Conservation (phyloP, 2,113 vertebrate species). For the Pseudopipra pipra region DNA sequence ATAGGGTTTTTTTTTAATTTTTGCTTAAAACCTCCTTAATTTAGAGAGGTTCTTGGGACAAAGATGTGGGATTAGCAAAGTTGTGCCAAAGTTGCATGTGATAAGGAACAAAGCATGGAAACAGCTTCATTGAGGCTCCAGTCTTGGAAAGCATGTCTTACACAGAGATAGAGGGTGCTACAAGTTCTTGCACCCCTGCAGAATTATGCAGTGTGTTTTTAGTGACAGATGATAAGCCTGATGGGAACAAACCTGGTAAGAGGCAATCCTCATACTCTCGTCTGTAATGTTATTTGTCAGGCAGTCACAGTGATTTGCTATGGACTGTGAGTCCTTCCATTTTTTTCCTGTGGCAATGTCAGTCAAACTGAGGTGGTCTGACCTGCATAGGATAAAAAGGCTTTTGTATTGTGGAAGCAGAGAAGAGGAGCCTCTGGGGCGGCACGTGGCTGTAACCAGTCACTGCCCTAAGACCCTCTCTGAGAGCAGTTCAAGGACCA, state of each 20-base stretch:
- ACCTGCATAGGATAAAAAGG: background rate
- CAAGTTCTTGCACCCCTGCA: background rate
- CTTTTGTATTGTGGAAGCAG: background rate
- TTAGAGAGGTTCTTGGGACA: background rate
- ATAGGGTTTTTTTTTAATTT: background rate
- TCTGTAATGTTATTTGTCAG: background rate
- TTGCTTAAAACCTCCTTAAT: background rate
- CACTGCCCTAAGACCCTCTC: rapidly evolving
- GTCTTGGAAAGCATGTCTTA: background rate
- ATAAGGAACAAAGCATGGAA: background rate
- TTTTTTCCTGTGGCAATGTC: background rate
- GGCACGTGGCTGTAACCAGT: rapidly evolving
- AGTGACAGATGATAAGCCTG: background rate
- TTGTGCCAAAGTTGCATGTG: background rate
- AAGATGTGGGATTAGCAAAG: background rate
- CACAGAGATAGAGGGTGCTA: rapidly evolving
- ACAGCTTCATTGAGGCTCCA: background rate
- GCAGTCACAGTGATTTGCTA: background rate
- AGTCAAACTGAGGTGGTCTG: background rate
- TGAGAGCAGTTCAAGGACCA: background rate
- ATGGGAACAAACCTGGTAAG: background rate
- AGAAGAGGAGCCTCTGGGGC: background rate
- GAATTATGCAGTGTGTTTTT: background rate
- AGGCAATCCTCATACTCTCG: background rate
- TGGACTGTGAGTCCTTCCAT: background rate